Base-by-base conservation (phyloP, 2,113 vertebrate genomes). In the Rafetus swinhoei region DNA sequence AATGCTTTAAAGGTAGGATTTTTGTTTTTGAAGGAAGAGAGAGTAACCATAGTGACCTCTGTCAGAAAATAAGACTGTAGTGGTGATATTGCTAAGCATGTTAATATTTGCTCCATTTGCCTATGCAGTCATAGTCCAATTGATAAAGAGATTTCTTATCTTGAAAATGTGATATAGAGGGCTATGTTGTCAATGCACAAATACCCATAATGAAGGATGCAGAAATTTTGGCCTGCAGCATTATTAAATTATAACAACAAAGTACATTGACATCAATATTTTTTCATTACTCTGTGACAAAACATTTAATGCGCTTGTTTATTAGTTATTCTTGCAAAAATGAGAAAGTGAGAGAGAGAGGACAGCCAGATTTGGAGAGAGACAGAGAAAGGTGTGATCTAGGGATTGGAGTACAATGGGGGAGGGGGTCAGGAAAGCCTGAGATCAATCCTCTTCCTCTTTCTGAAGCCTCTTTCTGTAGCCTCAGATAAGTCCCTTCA, bases 21-120 rank as follows among this genome's bases (percentile, higher is more conserved):
- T 93, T 94, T 81, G 18, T 90, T 92, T 91, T 50, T 90, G 62
- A 88, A 89, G 91, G 92, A 92, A 83, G 82, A 87, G 62, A 85
- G 86, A 90, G 32, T 82, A n/a, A 93, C 91, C 93, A 82, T 22
- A 0, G 57, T 39, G 92, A 84, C 62, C 95, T 60, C 92, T 95
- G 91, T 81, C 94, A 93, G 92, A 76, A 89, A 92, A 84, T 27
- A 2, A 85, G 60, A 56, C 50, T 35, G 13, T 77, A 45, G 74
- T 45, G 39, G 22, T 72, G 92, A 85, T 56, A 21, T 29, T 29
- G 93, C 87, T 29, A 54, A 89, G 76, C 57, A 90, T 60, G 0
- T 81, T 79, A 2, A 52, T 85, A 93, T 95, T 93, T 39, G 1
- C 69, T 50, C 81, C 93, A 86, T 79, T 74, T 91, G 60, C 18